These are phyloP conservation scores for Leptoteleia sp. DNA, from an alignment of 1,140 invertebrate species.

Conservation along the genomic window DNA sequence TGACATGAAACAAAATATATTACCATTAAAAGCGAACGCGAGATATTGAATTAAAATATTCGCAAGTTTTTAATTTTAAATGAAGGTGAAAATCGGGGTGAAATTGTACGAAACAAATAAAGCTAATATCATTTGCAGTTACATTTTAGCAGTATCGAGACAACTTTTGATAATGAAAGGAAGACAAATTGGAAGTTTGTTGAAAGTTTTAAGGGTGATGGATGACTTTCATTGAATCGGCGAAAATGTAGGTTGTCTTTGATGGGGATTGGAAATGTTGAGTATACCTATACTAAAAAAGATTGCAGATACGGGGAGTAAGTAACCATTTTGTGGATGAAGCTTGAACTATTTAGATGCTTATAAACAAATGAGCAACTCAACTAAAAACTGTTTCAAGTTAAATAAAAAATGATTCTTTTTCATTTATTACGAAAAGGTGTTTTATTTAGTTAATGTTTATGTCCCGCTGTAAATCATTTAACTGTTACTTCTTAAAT, in stretches of 20 bases:
- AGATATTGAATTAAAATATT: neutral
- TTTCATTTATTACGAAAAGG: too few species aligned
- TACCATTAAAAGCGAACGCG: neutral
- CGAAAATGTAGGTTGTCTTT: constrained; percentile 45
- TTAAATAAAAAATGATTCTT: too few species aligned
- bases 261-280: constrained; percentile 22
- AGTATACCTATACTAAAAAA: neutral
- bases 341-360: too few species aligned
- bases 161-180: constrained; percentile 46
- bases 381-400: too few species aligned
- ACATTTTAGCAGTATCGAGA: constrained; percentile 9
- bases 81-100: neutral
- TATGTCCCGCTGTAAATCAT: too few species aligned
- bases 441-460: too few species aligned
- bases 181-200: constrained; percentile 40
- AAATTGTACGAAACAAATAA: constrained; percentile 3
- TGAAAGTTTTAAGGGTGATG: constrained; percentile 32
- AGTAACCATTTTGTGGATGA: neutral
- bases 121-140: constrained; percentile 15
- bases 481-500: too few species aligned
- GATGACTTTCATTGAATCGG: constrained; percentile 37
- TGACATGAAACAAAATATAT: neutral
- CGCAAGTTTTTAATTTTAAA: constrained; percentile 1
- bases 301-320: neutral
- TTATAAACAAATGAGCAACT: too few species aligned